Evolutionary conservation across 2,113 vertebrate species (phyloP), one percentile per base, ranked within the genome.

Genomic region (Entosphenus tridentatus): DNA sequence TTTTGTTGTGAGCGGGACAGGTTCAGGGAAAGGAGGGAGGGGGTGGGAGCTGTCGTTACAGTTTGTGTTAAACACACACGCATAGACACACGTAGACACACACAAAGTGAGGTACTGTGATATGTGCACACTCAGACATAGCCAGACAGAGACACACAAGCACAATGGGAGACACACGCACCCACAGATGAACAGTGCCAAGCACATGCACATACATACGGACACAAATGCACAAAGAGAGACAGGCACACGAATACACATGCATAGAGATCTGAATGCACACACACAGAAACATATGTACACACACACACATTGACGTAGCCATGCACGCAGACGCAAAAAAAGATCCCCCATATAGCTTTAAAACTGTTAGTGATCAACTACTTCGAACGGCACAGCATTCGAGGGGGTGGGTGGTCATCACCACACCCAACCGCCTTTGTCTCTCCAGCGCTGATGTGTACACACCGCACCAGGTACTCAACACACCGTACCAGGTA

Each of bases 121-220:
- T 55, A 9, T 55, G 57, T n/a, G 39, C 18, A 59, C 18, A 14
- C 9, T 13, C 9, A 11, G 8, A 57, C 9, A 7, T 11, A 65
- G 12, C 11, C 57, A 65, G 21, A 65, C 57, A 67, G 18, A 59
- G 12, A 67, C 57, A 70, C 57, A n/a, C 57, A 70, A 14, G 11
- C 56, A 55, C 69, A 70, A 21, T 1, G 13, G 57, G 56, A 67
- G 21, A 70, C 69, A n/a, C 56, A 70, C 18, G 10, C 56, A n/a
- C 69, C 9, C 57, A 70, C 69, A 56, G 3, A 65, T 57, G 11
- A n/a, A 70, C 69, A 67, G 21, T 57, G 56, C 39, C 69, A 57
- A 21, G n/a, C 10, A 70, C 69, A 10, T 57, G 17, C 56, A 67
- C 69, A 13, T 57, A 67, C 69, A 59, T 57, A 67, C 69, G 39